Evolutionary conservation across 2,113 vertebrate species (phyloP), one percentile per base, ranked within the genome.

Genomic region (Miniopterus natalensis): DNA sequence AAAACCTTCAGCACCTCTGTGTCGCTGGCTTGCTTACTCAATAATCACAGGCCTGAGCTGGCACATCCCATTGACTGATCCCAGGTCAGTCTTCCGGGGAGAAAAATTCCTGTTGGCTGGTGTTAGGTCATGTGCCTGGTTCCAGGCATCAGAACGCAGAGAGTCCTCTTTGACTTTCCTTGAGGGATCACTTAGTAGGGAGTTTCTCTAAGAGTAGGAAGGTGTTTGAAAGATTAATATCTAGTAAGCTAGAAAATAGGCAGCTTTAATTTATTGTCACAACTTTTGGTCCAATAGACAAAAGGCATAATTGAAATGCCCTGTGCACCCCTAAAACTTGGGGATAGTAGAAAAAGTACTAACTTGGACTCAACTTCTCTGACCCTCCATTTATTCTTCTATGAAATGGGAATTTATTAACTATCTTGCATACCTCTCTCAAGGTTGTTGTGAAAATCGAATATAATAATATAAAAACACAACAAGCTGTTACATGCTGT

Each of bases 381-480:
- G 85, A 53, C 8, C 11, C 55, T 68, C 63, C 5, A 13, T 88
- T 85, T 80, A 42, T 92, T 81, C 49, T 95, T 87, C 79, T 63
- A 23, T 79, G 57, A 78, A 47, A 51, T 84, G 4, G 20, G 29
- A 87, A 77, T 86, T 49, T 66, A 57, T 47, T 29, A 87, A 80
- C 4, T 80, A 11, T 90, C n/a, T 14, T 70, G 8, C 2, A 70
- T 25, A 23, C 6, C 6, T 79, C 15, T 88, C 14, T 55, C 23
- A 70, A 85, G 31, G 12, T n/a, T 84, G 23, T 78, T 53, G 21
- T 71, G 81, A 95, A 61, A 74, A 84, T 61, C 18, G 93, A 75
- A n/a, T 84, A 53, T 31, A 81, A 68, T 79, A 61, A 49, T 63
- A 55, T 20, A 87, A 75, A 73, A 31, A 31, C 5, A 68, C 15